Evolutionary conservation across 2,113 vertebrate genomes (phyloP), one percentile per base, ranked within the genome.

Genomic region (Tachycineta bicolor): DNA sequence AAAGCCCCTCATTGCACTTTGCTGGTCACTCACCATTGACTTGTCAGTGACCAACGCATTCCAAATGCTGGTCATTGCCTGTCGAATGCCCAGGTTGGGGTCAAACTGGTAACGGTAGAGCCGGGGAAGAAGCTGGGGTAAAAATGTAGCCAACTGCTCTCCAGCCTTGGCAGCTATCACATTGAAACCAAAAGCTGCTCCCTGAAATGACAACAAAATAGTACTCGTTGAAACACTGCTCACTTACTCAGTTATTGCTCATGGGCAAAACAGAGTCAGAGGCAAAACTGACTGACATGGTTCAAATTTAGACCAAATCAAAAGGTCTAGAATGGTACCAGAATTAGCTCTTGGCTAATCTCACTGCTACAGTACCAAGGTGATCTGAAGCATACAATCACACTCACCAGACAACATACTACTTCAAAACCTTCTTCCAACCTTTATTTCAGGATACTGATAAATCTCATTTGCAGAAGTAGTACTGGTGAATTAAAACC

Each of bases 61-160:
- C 99, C 99, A 99, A 97, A 99, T 99, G 97, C 99, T 99, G 70
- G 98, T 99, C 99, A 99, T 99, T 68, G 99, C 99, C 95, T 99
- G 99, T 39, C 99, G 98, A 93, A 99, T 99, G 87, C 98, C 98
- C 94, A 99, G 97, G 97, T 99, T 99, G 68, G 99, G 99, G 93
- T 99, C 99, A 98, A 99, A 99, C 97, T 99, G 99, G 93, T 99
- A 99, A 77, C 99, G 98, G 93, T 99, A 99, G 62, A 99, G 99
- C 24, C 99, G 99, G 18, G 99, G 99, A 83, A 99, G 98, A 15
- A 99, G 97, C 75, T 99, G 99, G 26, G 99, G 98, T 91, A 99
- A 97, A 95, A 99, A 99, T 1, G 99, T 99, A 89, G 99, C 98
- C 73, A 99, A 97, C 71, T 99, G 99, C 89, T 99, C 99, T 59